Base-by-base conservation (phyloP, 2,797 vertebrate genomes). In the Sebastes kiyomatsui region DNA sequence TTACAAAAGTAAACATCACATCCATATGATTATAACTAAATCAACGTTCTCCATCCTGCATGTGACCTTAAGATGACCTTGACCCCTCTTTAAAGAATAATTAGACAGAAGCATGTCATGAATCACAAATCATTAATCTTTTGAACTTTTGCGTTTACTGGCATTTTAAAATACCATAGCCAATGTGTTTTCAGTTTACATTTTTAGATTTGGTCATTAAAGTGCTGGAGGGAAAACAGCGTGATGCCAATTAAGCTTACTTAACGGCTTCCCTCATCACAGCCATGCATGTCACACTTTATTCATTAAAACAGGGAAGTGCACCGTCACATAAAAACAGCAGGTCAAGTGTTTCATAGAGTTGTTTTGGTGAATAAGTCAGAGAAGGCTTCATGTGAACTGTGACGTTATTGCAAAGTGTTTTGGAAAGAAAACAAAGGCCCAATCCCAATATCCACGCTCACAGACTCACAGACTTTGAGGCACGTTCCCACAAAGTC, bases 141-240 rank as follows among this genome's bases (percentile, higher is more conserved):
- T 96, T 96, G 90, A 96, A 95, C 94, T 92, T 82, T 0, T 69
- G 67, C 58, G 91, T 65, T 76, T 55, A 90, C 90, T 89, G 93
- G 91, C 94, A 94, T 96, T 81, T 94, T 94, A 95, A 93, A 96
- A 96, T 95, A 95, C 95, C 89, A 94, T 91, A 9, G 62, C 23
- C 81, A 79, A 69, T 80, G 81, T 90, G 87, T 60, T 86, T 88
- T 90, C 75, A 82, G 58, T 33, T 52, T 76, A 86, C 60, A 62
- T 92, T 92, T 92, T 93, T 83, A 85, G 86, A 91, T 76, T 66
- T 85, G 84, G 76, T 93, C 91, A 91, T 96, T 95, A 94, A 93
- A 88, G 61, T 84, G 83, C 77, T 79, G 81, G 83, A 22, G 76
- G 75, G 65, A 82, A 83, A 87, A 90, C 94, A 61, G 94, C 79